phyloP scores from a whole-genome alignment of 2,113 vertebrate species.

The Varanus komodoensis region DNA sequence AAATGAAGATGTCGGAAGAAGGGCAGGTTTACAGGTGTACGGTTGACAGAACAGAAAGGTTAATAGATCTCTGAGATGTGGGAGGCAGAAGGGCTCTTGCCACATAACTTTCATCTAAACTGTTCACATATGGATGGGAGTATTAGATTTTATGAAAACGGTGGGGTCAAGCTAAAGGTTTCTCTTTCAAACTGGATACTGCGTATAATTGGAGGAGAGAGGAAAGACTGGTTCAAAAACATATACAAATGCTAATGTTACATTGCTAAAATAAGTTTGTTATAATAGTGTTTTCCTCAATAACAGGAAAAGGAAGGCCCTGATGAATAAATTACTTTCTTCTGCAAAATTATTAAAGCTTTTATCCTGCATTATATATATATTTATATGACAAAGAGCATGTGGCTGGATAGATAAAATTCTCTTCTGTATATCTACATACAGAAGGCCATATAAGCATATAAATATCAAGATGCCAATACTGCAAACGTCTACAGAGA shows the following conservation, averaged over 20 bases:
- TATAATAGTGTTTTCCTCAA: neutral
- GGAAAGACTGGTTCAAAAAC: neutral
- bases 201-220: neutral
- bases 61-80: neutral
- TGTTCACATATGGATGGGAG: neutral
- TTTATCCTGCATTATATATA: neutral
- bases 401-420: neutral
- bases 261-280: neutral
- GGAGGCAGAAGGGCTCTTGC: neutral
- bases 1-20: neutral
- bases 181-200: neutral
- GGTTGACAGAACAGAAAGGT: neutral
- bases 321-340: neutral
- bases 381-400: neutral
- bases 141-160: neutral
- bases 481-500: neutral
- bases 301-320: neutral
- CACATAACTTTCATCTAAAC: neutral
- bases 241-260: neutral
- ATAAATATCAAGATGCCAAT: neutral
- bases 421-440: neutral
- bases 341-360: neutral
- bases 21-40: neutral
- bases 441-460: neutral
- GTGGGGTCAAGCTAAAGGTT: neutral